Base-by-base conservation (phyloP, 1,140 invertebrate genomes). In the Drosophila tristis region DNA sequence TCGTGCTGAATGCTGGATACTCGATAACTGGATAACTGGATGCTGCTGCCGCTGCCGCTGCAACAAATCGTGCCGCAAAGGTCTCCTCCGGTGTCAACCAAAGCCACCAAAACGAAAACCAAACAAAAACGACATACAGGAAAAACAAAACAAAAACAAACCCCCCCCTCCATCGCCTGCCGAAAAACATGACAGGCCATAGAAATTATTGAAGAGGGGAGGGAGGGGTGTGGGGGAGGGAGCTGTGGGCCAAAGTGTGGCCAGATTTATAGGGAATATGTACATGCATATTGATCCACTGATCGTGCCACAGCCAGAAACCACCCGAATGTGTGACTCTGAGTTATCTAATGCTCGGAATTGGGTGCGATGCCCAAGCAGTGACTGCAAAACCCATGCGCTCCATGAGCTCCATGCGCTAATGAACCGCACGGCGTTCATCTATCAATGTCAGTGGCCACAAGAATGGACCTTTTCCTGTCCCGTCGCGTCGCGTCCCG, bases 11-110 rank as follows among this genome's bases (percentile, higher is more conserved):
- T 87, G 81, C 61, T 16, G 31, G 9, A 35, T 35, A 35, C 56
- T 47, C 13, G 56, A 43, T 47, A 35, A 35, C 31, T 20, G 31
- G 59, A 50, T 50, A 35, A 20, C 47, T 49, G 26, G 16, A 16
- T 65, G 60, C 15, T 7, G 42, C 49, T 50, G 16, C 16, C 4
- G 49, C 53, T 49, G 59, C 57, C 82, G 85, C 85, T 89, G 84
- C 84, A 89, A 89, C 84, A 89, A 89, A 84, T 89, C 84, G 84
- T 89, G 84, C 84, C 80, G 60, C 84, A 89, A 89, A 89, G 84
- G 84, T 89, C 84, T 89, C 35, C 54, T 11, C 45, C 84, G 79
- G 84, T 89, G 84, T 89, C 82, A 87, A 86, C 57, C 65, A 50
- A 16, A 65, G 73, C 51, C 66, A 67, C 64, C 51, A 80, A 54